Evolutionary conservation across 2,113 vertebrate genomes (phyloP).

Genomic region (Anthoscopus minutus): DNA sequence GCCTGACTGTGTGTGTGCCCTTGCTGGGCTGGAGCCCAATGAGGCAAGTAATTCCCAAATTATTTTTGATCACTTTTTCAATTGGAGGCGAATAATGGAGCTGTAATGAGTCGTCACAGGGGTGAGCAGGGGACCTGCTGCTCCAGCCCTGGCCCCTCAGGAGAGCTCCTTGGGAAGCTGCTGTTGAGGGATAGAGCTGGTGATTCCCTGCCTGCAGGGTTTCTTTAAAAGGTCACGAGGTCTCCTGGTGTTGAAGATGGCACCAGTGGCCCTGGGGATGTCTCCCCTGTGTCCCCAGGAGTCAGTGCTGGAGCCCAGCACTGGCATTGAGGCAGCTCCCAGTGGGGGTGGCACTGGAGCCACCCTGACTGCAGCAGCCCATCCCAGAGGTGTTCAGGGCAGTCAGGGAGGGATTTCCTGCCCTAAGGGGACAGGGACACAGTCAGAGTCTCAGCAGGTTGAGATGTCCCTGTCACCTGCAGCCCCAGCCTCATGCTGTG

Average conservation of each 20-base stretch:
- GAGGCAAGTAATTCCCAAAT: background rate
- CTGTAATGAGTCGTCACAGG: fast-evolving
- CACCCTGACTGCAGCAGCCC: background rate
- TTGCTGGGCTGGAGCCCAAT: background rate
- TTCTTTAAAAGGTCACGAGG: background rate
- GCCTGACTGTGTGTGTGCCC: background rate
- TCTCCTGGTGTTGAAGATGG: background rate
- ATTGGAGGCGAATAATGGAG: background rate
- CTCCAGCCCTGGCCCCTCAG: background rate
- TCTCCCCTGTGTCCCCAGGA: background rate
- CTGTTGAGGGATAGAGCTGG: background rate
- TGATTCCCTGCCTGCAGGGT: background rate
- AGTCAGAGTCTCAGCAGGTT: background rate
- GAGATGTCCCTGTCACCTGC: fast-evolving
- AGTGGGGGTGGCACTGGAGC: background rate
- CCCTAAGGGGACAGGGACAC: background rate
- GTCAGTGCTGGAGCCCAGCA: fast-evolving
- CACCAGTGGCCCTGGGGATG: background rate
- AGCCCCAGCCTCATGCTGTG: fast-evolving
- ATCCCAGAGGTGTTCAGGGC: fast-evolving
- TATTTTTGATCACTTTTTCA: background rate
- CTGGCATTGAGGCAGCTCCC: background rate
- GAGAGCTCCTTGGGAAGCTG: background rate
- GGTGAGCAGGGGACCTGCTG: fast-evolving
- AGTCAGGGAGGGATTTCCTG: background rate